Evolutionary conservation across 2,113 vertebrate genomes (phyloP).

Genomic region (Columba janthina): DNA sequence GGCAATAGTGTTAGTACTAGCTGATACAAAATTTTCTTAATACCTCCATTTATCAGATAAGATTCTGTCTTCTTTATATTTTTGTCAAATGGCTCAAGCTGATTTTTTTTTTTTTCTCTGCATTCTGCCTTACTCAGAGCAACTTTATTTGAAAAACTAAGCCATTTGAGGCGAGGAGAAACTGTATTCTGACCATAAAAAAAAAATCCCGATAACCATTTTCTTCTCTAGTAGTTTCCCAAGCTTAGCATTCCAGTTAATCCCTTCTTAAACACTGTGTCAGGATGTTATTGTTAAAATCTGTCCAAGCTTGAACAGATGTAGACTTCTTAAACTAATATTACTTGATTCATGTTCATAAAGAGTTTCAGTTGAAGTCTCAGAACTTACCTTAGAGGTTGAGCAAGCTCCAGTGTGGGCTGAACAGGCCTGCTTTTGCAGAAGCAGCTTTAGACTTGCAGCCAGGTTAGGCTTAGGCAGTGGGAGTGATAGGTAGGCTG

Average conservation of each 20-base stretch:
- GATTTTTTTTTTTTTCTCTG: neutral
- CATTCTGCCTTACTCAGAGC: neutral
- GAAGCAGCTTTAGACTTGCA: neutral
- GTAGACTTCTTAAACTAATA: neutral
- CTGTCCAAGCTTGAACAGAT: neutral
- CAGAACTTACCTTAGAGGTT: neutral
- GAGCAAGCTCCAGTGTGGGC: neutral
- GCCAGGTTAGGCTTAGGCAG: neutral
- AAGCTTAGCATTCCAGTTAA: neutral
- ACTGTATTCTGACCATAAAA: neutral
- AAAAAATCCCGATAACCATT: neutral
- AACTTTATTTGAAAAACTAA: constrained; percentile 23
- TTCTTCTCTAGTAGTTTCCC: constrained; percentile 1
- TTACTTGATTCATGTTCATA: neutral
- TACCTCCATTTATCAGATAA: neutral
- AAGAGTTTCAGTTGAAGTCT: neutral
- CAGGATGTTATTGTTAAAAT: constrained; percentile 2
- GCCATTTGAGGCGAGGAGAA: constrained; percentile 5
- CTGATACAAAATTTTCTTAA: neutral
- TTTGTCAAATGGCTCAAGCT: neutral
- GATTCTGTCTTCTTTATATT: neutral
- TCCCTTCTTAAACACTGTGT: constrained; percentile 11
- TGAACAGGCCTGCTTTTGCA: neutral
- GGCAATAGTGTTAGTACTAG: neutral
- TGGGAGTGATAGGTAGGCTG: neutral